Conservation (phyloP, 2,113 vertebrate species). For the Capreolus pygargus region DNA sequence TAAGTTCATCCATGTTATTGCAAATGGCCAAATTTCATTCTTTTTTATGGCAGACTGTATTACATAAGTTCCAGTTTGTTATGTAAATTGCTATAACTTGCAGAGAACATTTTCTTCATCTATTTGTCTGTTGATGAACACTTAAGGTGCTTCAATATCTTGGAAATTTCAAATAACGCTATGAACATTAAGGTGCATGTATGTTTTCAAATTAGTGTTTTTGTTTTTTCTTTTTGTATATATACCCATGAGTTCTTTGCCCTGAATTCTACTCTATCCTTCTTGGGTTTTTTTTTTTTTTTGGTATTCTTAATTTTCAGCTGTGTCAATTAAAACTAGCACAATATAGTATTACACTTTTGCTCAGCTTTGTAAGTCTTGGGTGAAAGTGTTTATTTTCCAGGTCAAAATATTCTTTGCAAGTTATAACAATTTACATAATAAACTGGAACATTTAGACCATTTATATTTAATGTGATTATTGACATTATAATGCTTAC, state of each 20-base stretch:
- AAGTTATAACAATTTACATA: neutral
- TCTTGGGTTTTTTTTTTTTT: neutral
- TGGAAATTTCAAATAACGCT: neutral
- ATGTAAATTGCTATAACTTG: neutral
- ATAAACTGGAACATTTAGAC: neutral
- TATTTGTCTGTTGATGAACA: neutral
- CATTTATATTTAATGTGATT: neutral
- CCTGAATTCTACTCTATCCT: neutral
- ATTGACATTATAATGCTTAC: neutral
- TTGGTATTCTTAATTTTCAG: neutral
- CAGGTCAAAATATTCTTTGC: neutral
- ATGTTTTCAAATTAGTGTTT: neutral
- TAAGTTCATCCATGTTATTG: neutral
- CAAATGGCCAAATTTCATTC: neutral
- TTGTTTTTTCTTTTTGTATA: neutral
- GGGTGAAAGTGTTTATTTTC: neutral
- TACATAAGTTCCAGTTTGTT: neutral
- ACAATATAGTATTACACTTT: neutral
- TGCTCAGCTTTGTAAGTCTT: neutral
- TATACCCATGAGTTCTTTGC: neutral
- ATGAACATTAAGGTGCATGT: neutral
- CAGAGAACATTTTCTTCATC: neutral
- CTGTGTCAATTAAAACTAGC: neutral
- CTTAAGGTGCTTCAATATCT: neutral
- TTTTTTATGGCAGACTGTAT: neutral